Base-by-base conservation (phyloP, 1,140 invertebrate species). In the Coptotermes formosanus region DNA sequence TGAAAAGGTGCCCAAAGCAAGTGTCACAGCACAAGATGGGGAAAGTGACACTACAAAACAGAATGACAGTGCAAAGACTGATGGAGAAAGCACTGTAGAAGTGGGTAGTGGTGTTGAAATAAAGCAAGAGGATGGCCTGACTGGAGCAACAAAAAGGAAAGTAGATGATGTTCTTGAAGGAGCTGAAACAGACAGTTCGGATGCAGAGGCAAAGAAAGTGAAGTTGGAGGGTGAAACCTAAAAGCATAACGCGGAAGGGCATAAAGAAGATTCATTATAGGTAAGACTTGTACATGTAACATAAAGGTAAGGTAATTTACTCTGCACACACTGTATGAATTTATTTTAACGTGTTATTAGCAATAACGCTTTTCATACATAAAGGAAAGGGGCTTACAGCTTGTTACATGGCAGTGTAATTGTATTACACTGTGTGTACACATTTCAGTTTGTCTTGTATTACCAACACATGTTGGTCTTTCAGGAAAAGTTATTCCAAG, bases 191-290 rank as follows among this genome's bases (percentile, higher is more conserved):
- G 64, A 30, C 14, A 25, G n/a, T 75, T 25, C 64, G 3, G 8
- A 30, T n/a, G 64, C n/a, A 30, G 64, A 75, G 25, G 64, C n/a
- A 25, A 75, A 75, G n/a, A 75, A 75, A 30, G n/a, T 75, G 64
- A 75, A 75, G n/a, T n/a, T 75, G n/a, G 64, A 75, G n/a, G 64
- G 64, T 75, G 64, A 75, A 75, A 75, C 64, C 64, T 75, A 75
- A 75, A 75, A 75, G 1, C 19, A 30, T 12, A 75, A 75, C 30
- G 4, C 25, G 30, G 16, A 30, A 30, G n/a, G 64, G 64, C 25
- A 75, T 75, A 30, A 30, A 55, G 52, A 55, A 55, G 52, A 55
- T 55, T 75, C 9, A 75, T 75, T 4, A 30, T 75, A 75, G 64
- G 64, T 75, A 75, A 75, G 64, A 75, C 7, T 75, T 75, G 64